Base-by-base conservation (phyloP, 2,888 invertebrate species). In the Macrosoma leucophasiata region DNA sequence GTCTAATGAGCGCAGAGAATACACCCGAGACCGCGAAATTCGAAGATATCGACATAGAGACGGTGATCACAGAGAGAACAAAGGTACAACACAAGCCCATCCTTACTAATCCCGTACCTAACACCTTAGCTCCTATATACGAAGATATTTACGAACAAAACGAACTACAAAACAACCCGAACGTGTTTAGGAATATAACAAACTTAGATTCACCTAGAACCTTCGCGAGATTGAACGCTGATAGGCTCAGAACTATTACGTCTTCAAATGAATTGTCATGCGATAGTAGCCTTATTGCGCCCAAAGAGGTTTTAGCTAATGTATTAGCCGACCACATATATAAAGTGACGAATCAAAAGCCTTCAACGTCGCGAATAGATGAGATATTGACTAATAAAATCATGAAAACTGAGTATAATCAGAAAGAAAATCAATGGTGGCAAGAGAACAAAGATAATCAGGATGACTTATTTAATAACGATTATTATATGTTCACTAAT, bases 71-170 rank as follows among this genome's bases (percentile, higher is more conserved):
- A 36, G 78, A 82, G 44, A 70, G 67, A 63, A 75, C 72, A 10
- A 82, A 85, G 85, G 85, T 85, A 85, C 82, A 84, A 79, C 84
- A 84, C 85, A 50, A 78, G 78, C 78, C 82, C 72, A 62, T 48
- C 41, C 26, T 65, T 70, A 78, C 75, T 79, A 76, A 81, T 73
- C 71, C 82, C 33, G 37, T 50, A 56, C 76, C 75, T 68, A 72
- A 75, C 67, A 46, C 46, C 49, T 37, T 52, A 26, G 33, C 50
- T 33, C 53, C 51, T 33, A 36, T 58, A 8, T 66, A 64, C 39
- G 51, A 58, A 17, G 48, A 57, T 36, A 53, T 58, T 1, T 59
- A 59, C 36, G 49, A 39, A 35, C 7, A 39, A 32, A 29, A 32
- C 13, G 27, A 39, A 46, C 46, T 22, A 35, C 45, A 26, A 37